These are phyloP conservation scores for Drosophila phalerata DNA, from an alignment of 2,888 invertebrate genomes.

Conservation along the genomic window DNA sequence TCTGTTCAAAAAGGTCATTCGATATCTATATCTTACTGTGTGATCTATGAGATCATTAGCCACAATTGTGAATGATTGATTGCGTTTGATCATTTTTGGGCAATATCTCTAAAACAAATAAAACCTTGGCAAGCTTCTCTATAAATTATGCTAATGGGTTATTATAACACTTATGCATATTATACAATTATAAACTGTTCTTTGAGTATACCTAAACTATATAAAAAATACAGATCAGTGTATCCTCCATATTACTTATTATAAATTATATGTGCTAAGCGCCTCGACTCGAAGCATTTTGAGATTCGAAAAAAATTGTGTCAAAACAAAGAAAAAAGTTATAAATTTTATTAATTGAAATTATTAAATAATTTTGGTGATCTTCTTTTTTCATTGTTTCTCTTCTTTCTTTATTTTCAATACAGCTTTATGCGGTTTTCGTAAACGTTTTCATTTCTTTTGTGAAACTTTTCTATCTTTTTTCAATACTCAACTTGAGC, in stretches of 20 bases:
- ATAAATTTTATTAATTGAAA: too few species aligned
- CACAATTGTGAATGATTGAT: slow-evolving; percentile 20
- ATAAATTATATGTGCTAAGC: too few species aligned
- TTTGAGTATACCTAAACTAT: too few species aligned
- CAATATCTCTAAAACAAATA: not conserved
- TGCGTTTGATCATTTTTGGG: slow-evolving; percentile 5
- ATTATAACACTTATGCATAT: not conserved
- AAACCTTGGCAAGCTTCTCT: slow-evolving; percentile 14
- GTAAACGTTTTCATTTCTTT: not conserved
- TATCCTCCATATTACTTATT: too few species aligned
- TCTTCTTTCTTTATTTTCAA: too few species aligned
- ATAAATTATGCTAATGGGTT: not conserved
- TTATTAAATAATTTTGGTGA: too few species aligned
- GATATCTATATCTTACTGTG: not conserved
- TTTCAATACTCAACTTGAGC: not conserved
- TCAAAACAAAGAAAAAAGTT: too few species aligned
- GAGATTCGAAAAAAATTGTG: too few species aligned
- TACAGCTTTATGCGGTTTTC: not conserved
- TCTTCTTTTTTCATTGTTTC: too few species aligned
- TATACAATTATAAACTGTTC: too few species aligned
- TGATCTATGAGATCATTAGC: slow-evolving; percentile 22
- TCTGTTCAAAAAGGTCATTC: not conserved
- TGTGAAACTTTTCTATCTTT: not conserved
- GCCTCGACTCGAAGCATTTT: too few species aligned
- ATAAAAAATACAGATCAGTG: too few species aligned